Evolutionary conservation across 2,113 vertebrate species (phyloP).

Genomic region (Nansenia antarctica): DNA sequence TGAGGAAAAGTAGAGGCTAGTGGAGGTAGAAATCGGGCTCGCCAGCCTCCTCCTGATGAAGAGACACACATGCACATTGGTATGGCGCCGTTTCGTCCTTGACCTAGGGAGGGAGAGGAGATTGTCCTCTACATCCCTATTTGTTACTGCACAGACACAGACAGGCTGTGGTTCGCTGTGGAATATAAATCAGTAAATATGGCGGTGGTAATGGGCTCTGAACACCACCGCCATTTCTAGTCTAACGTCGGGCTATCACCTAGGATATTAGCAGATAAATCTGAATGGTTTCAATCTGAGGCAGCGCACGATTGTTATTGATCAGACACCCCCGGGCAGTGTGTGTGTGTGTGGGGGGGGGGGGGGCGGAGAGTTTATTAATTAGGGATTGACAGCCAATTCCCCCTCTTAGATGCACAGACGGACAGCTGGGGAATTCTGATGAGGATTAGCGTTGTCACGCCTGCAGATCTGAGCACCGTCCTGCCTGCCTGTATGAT

Average conservation of each 20-base stretch:
- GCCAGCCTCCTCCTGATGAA: no score
- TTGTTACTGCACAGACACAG: conserved; percentile 59
- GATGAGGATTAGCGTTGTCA: conserved; percentile 56
- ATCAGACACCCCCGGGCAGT: conserved; percentile 69
- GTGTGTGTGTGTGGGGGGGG: conserved; percentile 53
- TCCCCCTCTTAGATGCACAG: conserved; percentile 72
- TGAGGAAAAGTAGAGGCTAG: no score
- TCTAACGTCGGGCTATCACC: conserved; percentile 66
- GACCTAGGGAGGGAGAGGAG: conserved; percentile 49
- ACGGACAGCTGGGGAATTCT: conserved; percentile 60
- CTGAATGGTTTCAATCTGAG: conserved; percentile 75
- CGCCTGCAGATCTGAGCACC: neutral
- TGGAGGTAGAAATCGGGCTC: no score
- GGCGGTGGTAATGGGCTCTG: conserved; percentile 70
- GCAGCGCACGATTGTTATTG: conserved; percentile 77
- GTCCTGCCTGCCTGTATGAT: conserved; percentile 49
- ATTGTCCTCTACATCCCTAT: conserved; percentile 58
- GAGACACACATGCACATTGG: conserved; percentile 37
- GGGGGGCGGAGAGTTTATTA: conserved; percentile 81
- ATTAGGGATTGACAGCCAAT: conserved; percentile 88
- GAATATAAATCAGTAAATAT: conserved; percentile 78
- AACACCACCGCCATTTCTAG: conserved; percentile 73
- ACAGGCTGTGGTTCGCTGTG: conserved; percentile 58
- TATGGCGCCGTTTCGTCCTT: conserved; percentile 64
- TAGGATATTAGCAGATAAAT: conserved; percentile 85